phyloP scores from a whole-genome alignment of 2,888 invertebrate species.

The Clistopyga incitator region DNA sequence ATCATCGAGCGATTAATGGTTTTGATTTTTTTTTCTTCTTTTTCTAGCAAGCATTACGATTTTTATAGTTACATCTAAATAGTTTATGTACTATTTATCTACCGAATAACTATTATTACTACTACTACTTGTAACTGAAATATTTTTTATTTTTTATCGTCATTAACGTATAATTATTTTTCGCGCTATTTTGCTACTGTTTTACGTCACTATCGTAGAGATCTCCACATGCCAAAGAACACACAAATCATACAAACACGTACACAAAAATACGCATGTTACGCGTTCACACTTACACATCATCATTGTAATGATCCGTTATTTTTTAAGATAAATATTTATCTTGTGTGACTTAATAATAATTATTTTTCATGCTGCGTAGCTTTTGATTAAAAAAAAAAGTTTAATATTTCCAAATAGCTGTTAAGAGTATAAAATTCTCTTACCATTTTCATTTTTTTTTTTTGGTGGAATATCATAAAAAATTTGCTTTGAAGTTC shows the following conservation, averaged over 20 bases:
- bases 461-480: too few species aligned
- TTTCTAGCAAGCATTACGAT: conserved; percentile 45
- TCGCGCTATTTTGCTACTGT: conserved; percentile 67
- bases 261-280: conserved; percentile 55
- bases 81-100: conserved; percentile 51
- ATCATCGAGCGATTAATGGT: conserved; percentile 32
- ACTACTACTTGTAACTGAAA: conserved; percentile 52
- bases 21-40: conserved; percentile 43
- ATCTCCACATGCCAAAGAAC: conserved; percentile 81
- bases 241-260: conserved; percentile 60
- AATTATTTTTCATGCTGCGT: too few species aligned
- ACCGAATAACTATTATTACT: conserved; percentile 54
- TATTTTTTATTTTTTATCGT: conserved; percentile 67
- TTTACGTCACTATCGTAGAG: conserved; percentile 74
- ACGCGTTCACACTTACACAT: conserved; percentile 18
- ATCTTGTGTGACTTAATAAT: too few species aligned
- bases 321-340: too few species aligned
- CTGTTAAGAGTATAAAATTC: too few species aligned
- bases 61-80: conserved; percentile 46
- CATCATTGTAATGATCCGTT: too few species aligned
- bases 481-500: too few species aligned
- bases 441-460: too few species aligned
- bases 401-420: too few species aligned
- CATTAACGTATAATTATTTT: conserved; percentile 64
- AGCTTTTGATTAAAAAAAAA: too few species aligned